phyloP scores from a whole-genome alignment of 2,797 vertebrate genomes.

The Molossus molossus region DNA sequence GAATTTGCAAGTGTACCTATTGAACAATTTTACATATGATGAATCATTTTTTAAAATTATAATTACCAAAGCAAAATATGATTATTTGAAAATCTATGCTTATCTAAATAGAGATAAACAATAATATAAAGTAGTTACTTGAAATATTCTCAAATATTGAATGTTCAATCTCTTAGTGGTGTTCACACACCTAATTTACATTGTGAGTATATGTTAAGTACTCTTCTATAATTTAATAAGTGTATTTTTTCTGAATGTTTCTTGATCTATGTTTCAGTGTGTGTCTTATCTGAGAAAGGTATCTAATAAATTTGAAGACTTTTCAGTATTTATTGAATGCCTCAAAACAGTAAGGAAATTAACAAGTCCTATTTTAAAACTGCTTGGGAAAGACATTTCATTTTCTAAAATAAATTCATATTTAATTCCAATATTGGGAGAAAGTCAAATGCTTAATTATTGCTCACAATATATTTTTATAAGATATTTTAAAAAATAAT shows the following conservation, averaged over 20 bases:
- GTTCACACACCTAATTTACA: neutral
- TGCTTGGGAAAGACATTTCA: neutral
- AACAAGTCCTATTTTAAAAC: neutral
- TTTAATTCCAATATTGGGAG: neutral
- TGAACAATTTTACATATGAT: neutral
- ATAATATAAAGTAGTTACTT: neutral
- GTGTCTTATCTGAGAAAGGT: neutral
- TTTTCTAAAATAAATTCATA: neutral
- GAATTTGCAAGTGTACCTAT: neutral
- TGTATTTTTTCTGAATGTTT: neutral
- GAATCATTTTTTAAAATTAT: neutral
- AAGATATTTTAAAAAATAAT: neutral
- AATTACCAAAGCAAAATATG: neutral
- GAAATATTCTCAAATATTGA: neutral
- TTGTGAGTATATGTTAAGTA: neutral
- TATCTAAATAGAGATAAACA: neutral
- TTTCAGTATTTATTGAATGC: neutral
- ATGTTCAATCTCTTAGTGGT: neutral
- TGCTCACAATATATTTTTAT: neutral
- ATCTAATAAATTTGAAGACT: neutral
- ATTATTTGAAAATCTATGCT: neutral
- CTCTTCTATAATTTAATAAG: neutral
- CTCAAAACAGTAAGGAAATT: constrained; percentile 15
- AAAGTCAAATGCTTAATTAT: neutral
- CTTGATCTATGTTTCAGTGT: neutral